phyloP scores from a whole-genome alignment of 2,113 vertebrate species.

The Nothocercus nigrocapillus region DNA sequence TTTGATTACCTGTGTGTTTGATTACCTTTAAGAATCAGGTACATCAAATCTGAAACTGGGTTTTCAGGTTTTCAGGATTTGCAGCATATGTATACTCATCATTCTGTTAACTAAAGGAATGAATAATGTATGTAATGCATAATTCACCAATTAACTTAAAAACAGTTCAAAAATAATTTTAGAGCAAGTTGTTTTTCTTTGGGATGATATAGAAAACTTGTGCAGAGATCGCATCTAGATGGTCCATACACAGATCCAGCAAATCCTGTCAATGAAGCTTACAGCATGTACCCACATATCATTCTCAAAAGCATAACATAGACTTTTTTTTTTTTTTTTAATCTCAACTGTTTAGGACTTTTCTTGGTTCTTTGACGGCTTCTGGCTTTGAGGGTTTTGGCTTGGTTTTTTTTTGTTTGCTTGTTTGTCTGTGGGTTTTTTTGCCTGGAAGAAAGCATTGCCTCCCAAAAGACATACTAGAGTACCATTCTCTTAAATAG shows the following conservation, averaged over 20 bases:
- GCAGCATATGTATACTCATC: fast-evolving
- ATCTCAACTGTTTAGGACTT: neutral
- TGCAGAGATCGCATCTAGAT: neutral
- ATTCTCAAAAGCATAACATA: neutral
- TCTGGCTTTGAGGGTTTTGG: neutral
- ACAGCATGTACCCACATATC: neutral
- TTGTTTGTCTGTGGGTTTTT: too few relatives aligned
- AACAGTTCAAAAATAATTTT: neutral
- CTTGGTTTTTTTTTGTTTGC: neutral
- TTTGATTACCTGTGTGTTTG: neutral
- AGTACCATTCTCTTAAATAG: neutral
- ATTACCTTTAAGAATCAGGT: neutral
- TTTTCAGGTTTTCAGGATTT: neutral
- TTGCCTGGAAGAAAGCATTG: neutral
- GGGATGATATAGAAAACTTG: neutral
- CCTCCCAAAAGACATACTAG: neutral
- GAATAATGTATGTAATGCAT: neutral
- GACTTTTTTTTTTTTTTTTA: neutral
- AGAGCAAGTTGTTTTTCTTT: neutral
- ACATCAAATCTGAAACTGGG: neutral
- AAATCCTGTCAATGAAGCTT: neutral
- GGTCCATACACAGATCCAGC: neutral
- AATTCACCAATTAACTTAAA: neutral
- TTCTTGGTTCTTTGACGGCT: neutral
- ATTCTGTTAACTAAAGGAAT: neutral